Conservation (phyloP, 2,113 vertebrate species). For the Entelurus aequoreus region DNA sequence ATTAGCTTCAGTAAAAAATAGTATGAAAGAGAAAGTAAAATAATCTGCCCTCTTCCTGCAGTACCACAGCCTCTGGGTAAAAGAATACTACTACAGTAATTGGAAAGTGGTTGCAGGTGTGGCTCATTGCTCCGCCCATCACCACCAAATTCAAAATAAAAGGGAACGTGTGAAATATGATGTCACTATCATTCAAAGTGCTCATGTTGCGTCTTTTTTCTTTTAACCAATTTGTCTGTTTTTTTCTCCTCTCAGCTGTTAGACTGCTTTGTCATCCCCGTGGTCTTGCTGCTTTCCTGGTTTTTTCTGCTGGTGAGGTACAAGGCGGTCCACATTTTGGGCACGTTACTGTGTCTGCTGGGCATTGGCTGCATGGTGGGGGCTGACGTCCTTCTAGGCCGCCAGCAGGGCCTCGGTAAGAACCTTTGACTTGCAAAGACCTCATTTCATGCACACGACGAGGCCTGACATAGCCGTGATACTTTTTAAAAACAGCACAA, state of each 20-base stretch:
- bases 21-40: too few species aligned
- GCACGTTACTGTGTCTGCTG: constrained; percentile 87
- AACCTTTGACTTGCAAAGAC: not conserved
- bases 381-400: constrained; percentile 85
- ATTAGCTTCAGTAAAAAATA: too few species aligned
- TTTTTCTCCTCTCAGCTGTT: constrained; percentile 73
- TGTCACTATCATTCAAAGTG: not conserved
- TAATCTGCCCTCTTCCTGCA: too few species aligned
- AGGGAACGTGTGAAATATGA: not conserved
- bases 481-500: too few species aligned
- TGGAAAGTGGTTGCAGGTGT: too few species aligned
- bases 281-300: constrained; percentile 93
- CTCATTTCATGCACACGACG: not conserved
- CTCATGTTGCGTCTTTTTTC: not conserved
- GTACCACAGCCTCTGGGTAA: too few species aligned
- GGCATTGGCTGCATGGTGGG: constrained; percentile 94
- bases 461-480: too few species aligned
- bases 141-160: too few species aligned
- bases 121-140: too few species aligned
- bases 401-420: constrained; percentile 87
- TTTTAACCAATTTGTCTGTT: not conserved
- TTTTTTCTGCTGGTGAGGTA: constrained; percentile 94
- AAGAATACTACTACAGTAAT: too few species aligned
- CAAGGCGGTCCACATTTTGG: constrained; percentile 87
- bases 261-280: constrained; percentile 92